Conservation (phyloP, 2,888 invertebrate genomes). For the Eupithecia subumbrata region DNA sequence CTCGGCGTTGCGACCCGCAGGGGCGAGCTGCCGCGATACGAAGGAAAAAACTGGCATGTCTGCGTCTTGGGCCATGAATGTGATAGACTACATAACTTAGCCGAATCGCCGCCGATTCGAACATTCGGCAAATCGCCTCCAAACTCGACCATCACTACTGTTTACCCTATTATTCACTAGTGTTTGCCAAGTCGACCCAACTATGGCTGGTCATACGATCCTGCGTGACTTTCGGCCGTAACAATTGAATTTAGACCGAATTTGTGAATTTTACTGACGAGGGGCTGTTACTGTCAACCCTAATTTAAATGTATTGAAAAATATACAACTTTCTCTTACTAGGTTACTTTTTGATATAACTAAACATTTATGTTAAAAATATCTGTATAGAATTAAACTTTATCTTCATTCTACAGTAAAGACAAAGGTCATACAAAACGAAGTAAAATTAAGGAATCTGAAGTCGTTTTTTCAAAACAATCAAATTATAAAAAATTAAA, state of each 20-base stretch:
- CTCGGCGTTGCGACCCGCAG: too few species aligned
- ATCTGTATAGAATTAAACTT: too few species aligned
- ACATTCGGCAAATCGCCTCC: slow-evolving; percentile 10
- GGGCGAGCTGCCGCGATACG: too few species aligned
- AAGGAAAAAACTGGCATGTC: too few species aligned
- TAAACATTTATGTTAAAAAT: too few species aligned
- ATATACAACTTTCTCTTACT: background rate
- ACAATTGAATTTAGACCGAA: slow-evolving; percentile 62
- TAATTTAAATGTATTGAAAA: slow-evolving; percentile 14
- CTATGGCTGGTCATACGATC: slow-evolving; percentile 49
- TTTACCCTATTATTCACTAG: slow-evolving; percentile 78
- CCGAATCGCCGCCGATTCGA: slow-evolving; percentile 7
- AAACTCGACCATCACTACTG: slow-evolving; percentile 44
- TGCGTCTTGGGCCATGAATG: too few species aligned
- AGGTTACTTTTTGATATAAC: too few species aligned
- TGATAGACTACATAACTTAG: background rate
- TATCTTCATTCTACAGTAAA: too few species aligned
- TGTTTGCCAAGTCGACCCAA: slow-evolving; percentile 69
- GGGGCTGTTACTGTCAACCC: slow-evolving; percentile 36
- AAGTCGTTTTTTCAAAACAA: too few species aligned
- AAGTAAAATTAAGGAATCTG: too few species aligned
- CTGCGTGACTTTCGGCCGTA: slow-evolving; percentile 72
- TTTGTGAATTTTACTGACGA: slow-evolving; percentile 40
- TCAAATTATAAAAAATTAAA: too few species aligned
- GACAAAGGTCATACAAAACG: too few species aligned